Evolutionary conservation across 1,140 invertebrate genomes (phyloP).

Genomic region (silkworm (Bombyx mori)): DNA sequence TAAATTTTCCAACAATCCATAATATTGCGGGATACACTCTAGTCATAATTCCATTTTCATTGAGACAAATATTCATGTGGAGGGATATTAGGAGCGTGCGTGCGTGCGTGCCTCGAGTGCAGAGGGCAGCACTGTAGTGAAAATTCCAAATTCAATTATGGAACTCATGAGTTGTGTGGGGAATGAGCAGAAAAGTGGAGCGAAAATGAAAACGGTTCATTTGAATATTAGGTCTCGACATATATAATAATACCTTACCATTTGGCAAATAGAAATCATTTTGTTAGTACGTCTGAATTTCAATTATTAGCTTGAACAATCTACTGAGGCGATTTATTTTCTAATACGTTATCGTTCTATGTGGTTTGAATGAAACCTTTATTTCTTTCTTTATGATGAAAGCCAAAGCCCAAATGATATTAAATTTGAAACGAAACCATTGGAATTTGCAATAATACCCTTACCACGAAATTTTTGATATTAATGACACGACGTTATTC

Average conservation of each 20-base stretch:
- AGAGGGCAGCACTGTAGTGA: conserved; percentile 40
- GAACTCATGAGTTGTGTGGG: conserved; percentile 4
- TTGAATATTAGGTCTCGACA: neutral
- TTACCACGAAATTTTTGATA: no score
- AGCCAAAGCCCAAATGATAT: no score
- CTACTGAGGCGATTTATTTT: no score
- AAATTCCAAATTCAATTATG: conserved; percentile 39
- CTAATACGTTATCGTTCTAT: no score
- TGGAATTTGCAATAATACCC: no score
- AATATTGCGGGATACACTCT: conserved; percentile 30
- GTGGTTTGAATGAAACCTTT: no score
- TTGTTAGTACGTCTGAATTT: no score
- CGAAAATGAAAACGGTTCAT: conserved; percentile 3
- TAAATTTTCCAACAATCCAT: conserved; percentile 46
- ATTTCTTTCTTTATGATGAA: no score
- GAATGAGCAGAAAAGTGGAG: conserved; percentile 3
- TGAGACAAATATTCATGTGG: conserved; percentile 67
- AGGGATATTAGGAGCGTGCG: conserved; percentile 28
- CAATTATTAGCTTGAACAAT: no score
- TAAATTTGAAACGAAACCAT: no score
- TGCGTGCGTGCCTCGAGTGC: conserved; percentile 28
- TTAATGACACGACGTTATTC: no score
- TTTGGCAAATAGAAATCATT: no score
- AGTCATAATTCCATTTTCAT: conserved; percentile 63
- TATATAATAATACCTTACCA: neutral